Evolutionary conservation across 1,140 invertebrate genomes (phyloP).

Genomic region (Solenopsis invicta): DNA sequence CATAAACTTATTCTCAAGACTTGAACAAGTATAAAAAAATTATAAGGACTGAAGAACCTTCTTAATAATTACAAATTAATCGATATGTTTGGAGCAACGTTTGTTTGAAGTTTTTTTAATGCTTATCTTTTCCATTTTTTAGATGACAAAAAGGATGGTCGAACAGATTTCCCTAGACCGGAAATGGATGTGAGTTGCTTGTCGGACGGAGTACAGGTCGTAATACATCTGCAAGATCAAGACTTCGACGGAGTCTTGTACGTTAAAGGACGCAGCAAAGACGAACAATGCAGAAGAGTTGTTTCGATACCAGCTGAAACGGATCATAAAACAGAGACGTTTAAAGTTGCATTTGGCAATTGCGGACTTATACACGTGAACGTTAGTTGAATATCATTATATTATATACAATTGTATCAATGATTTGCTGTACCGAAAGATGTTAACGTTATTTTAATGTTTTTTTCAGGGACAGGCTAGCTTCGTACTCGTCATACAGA

Average conservation of each 20-base stretch:
- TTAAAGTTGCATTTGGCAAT: constrained; percentile 96
- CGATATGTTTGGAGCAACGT: not conserved
- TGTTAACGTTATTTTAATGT: constrained; percentile 55
- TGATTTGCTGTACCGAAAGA: not conserved
- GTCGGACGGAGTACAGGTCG: constrained; percentile 96
- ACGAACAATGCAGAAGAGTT: constrained; percentile 94
- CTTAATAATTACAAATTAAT: constrained; percentile 23
- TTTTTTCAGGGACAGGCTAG: constrained; percentile 93
- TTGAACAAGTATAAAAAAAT: no score
- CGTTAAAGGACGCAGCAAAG: constrained; percentile 97
- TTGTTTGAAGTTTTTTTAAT: constrained; percentile 40
- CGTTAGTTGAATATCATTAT: constrained; percentile 87
- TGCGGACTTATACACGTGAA: constrained; percentile 97
- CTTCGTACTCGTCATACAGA: constrained; percentile 97
- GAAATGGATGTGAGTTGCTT: constrained; percentile 96
- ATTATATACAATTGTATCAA: constrained; percentile 5
- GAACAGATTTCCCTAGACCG: constrained; percentile 94
- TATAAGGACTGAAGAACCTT: no score
- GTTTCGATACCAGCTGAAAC: constrained; percentile 91
- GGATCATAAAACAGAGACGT: constrained; percentile 91
- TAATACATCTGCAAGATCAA: constrained; percentile 92
- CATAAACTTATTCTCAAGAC: no score
- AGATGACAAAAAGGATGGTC: constrained; percentile 86
- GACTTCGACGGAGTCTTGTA: constrained; percentile 97
- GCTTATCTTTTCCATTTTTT: constrained; percentile 40